Evolutionary conservation across 2,797 vertebrate genomes (phyloP).

Genomic region (Chaetodon trifasciatus): DNA sequence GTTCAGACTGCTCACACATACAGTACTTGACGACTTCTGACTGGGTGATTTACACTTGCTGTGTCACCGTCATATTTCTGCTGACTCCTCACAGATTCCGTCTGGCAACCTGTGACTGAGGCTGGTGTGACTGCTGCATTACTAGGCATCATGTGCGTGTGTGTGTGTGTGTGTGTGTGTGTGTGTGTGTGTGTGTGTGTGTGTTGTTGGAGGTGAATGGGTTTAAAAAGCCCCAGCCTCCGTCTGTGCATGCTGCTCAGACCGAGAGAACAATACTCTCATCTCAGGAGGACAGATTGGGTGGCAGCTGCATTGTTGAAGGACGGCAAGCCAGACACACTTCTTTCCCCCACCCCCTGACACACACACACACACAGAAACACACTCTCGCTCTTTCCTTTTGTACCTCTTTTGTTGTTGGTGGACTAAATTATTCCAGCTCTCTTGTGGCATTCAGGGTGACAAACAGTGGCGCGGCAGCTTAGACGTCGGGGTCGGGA

Average conservation of each 20-base stretch:
- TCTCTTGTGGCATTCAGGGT: slow-evolving; percentile 92
- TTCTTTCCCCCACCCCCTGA: slow-evolving; percentile 82
- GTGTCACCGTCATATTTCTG: slow-evolving; percentile 66
- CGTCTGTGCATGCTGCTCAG: slow-evolving; percentile 89
- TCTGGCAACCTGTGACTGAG: slow-evolving; percentile 48
- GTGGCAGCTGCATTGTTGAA: slow-evolving; percentile 96
- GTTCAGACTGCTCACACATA: neutral
- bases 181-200: slow-evolving; percentile 38
- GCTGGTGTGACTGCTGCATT: slow-evolving; percentile 39
- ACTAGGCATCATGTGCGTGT: slow-evolving; percentile 29
- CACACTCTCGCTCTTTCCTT: slow-evolving; percentile 74
- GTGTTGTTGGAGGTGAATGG: slow-evolving; percentile 52
- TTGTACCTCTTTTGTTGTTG: slow-evolving; percentile 89
- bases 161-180: slow-evolving; percentile 30
- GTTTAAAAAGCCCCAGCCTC: slow-evolving; percentile 75
- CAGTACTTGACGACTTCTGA: neutral
- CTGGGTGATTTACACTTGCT: slow-evolving; percentile 18
- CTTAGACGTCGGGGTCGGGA: slow-evolving; percentile 87
- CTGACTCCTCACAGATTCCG: slow-evolving; percentile 65
- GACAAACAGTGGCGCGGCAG: slow-evolving; percentile 88
- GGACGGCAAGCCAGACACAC: slow-evolving; percentile 95
- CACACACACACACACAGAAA: slow-evolving; percentile 46
- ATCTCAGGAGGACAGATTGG: slow-evolving; percentile 93
- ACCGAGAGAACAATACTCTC: slow-evolving; percentile 89
- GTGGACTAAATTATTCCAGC: slow-evolving; percentile 93